Conservation (phyloP, 2,888 invertebrate species). For the Parthenolecanium corni region DNA sequence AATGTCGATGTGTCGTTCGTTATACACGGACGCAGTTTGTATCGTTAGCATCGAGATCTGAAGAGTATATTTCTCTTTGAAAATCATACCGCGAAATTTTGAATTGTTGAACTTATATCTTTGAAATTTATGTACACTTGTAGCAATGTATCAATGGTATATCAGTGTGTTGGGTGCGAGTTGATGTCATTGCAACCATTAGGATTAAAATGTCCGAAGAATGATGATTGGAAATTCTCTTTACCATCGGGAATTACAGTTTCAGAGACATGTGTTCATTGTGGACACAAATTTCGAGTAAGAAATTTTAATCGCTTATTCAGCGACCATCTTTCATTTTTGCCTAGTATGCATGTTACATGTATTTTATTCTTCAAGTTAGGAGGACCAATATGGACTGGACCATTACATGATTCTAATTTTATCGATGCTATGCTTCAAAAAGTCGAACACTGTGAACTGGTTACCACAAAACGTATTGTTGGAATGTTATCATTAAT, state of each 20-base stretch:
- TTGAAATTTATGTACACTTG: slow-evolving; percentile 32
- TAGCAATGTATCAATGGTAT: slow-evolving; percentile 76
- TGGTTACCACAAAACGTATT: slow-evolving; percentile 58
- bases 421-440: slow-evolving; percentile 58
- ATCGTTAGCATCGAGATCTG: no score
- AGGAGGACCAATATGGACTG: slow-evolving; percentile 92
- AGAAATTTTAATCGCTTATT: slow-evolving; percentile 36
- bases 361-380: slow-evolving; percentile 45
- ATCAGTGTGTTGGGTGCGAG: slow-evolving; percentile 84
- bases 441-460: slow-evolving; percentile 36
- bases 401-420: slow-evolving; percentile 62
- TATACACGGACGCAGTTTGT: no score
- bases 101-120: no score
- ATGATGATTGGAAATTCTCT: slow-evolving; percentile 50
- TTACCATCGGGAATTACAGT: slow-evolving; percentile 61
- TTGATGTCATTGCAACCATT: slow-evolving; percentile 64
- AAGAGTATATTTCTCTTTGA: no score
- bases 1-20: no score
- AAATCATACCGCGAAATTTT: no score
- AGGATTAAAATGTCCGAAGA: slow-evolving; percentile 46
- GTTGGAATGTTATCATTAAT: slow-evolving; percentile 70
- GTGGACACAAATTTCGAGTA: slow-evolving; percentile 62
- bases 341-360: background rate
- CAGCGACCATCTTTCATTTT: background rate
- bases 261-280: slow-evolving; percentile 56